A percentile compares a stretch with the other conserved stretches of the same genome.
phyloP scores from a whole-genome alignment of 2,888 invertebrate genomes.

The Amphipyra berbera region DNA sequence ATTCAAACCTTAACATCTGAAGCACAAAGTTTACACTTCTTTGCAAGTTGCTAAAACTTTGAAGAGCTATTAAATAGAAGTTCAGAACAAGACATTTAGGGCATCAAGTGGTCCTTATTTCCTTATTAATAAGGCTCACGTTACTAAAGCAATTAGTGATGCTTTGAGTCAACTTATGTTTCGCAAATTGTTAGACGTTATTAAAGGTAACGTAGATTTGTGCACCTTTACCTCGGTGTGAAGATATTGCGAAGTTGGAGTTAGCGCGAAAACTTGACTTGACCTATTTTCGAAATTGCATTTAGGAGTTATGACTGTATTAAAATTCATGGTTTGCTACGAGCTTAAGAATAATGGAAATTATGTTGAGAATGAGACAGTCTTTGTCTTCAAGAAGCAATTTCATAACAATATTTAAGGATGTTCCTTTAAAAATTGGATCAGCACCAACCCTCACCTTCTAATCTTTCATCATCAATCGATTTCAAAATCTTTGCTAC shows the following conservation, averaged over 20 bases:
- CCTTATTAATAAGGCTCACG: constrained; percentile 54
- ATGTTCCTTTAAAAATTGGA: constrained; percentile 1
- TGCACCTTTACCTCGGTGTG: constrained; percentile 28
- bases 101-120: constrained; percentile 49
- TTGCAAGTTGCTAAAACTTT: constrained; percentile 59
- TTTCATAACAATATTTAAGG: constrained; percentile 11
- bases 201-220: constrained; percentile 54
- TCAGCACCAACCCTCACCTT: background rate
- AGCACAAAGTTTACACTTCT: constrained; percentile 59
- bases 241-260: constrained; percentile 28
- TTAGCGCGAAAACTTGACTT: constrained; percentile 36
- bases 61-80: constrained; percentile 60
- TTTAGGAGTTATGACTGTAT: constrained; percentile 46
- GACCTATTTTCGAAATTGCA: constrained; percentile 47
- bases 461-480: background rate
- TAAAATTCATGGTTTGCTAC: constrained; percentile 43
- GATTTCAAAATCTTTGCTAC: background rate
- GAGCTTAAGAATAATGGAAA: constrained; percentile 32
- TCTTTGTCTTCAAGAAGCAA: constrained; percentile 12
- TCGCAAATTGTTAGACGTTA: constrained; percentile 57
- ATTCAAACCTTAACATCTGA: constrained; percentile 56
- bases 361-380: constrained; percentile 13
- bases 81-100: constrained; percentile 53
- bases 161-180: constrained; percentile 54
- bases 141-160: constrained; percentile 53